Evolutionary conservation across 1,140 invertebrate species (phyloP).

Genomic region (Lordiphosa stackelbergi): DNA sequence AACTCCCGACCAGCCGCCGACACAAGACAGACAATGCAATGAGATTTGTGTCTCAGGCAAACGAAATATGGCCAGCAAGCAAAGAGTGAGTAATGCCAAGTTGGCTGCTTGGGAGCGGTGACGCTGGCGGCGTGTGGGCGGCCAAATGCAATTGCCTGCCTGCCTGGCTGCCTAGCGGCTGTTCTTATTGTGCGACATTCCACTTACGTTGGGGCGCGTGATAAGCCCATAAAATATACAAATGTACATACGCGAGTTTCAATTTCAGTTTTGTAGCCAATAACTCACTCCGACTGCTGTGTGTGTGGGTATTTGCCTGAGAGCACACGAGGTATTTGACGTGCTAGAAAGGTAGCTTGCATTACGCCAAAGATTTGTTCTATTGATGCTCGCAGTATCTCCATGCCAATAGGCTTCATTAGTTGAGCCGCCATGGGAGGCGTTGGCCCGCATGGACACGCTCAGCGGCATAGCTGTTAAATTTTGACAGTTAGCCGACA

Average conservation of each 20-base stretch:
- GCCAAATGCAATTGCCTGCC: slow-evolving; percentile 19
- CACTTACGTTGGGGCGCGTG: slow-evolving; percentile 31
- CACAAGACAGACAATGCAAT: not conserved
- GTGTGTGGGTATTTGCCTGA: slow-evolving; percentile 13
- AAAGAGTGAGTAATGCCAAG: slow-evolving; percentile 29
- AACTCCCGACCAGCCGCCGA: not conserved
- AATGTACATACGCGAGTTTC: slow-evolving; percentile 23
- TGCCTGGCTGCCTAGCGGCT: slow-evolving; percentile 4
- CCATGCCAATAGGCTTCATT: slow-evolving; percentile 43
- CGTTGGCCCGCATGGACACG: slow-evolving; percentile 33
- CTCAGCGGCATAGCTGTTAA: slow-evolving; percentile 49
- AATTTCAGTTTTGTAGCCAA: slow-evolving; percentile 37
- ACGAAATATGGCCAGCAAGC: slow-evolving; percentile 6
- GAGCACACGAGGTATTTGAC: slow-evolving; percentile 20
- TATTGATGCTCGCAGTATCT: slow-evolving; percentile 23
- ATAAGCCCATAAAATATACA: slow-evolving; percentile 44
- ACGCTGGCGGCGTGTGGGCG: slow-evolving; percentile 27
- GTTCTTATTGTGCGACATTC: slow-evolving; percentile 46
- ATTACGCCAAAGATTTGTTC: slow-evolving; percentile 45
- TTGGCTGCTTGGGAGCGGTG: slow-evolving; percentile 30
- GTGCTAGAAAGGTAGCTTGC: slow-evolving; percentile 45
- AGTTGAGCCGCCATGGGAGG: slow-evolving; percentile 35
- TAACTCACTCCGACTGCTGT: slow-evolving; percentile 27
- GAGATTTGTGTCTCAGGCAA: slow-evolving; percentile 4
- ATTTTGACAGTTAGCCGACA: slow-evolving; percentile 57